Conservation (phyloP, 1,140 invertebrate species). For the Trichogramma pretiosum region DNA sequence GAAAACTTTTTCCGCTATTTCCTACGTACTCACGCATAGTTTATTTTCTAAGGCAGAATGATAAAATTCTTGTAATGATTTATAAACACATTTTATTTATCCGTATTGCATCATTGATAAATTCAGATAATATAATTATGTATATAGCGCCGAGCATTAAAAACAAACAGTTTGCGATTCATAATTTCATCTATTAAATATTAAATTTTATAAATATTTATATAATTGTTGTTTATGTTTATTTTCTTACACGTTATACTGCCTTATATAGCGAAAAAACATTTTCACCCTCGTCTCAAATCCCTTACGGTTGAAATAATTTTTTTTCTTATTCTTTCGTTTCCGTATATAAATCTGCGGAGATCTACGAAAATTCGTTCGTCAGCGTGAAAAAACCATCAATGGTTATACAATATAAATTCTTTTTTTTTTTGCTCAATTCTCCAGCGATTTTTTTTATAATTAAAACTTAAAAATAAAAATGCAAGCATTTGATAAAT, state of each 20-base stretch:
- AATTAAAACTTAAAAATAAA: slow-evolving; percentile 29
- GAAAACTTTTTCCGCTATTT: no score
- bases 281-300: slow-evolving; percentile 12
- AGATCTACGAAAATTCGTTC: no score
- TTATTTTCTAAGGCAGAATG: no score
- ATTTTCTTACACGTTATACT: no score
- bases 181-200: slow-evolving; percentile 15
- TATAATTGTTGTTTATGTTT: slow-evolving; percentile 41
- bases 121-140: slow-evolving; percentile 43
- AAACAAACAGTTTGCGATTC: slow-evolving; percentile 41
- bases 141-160: slow-evolving; percentile 43
- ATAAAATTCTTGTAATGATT: no score
- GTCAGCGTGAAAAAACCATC: no score
- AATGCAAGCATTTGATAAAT: slow-evolving; percentile 37
- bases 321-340: no score
- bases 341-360: no score
- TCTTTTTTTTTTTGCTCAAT: no score
- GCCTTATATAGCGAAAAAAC: slow-evolving; percentile 19
- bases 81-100: slow-evolving; percentile 46
- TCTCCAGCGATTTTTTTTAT: slow-evolving; percentile 15
- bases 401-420: no score
- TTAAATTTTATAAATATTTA: slow-evolving; percentile 12
- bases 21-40: no score
- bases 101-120: slow-evolving; percentile 44
- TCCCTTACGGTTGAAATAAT: no score